Percentiles rank a stretch among this genome's conserved stretches.
phyloP scores from a whole-genome alignment of 2,797 vertebrate species.

The Melopsittacus undulatus region DNA sequence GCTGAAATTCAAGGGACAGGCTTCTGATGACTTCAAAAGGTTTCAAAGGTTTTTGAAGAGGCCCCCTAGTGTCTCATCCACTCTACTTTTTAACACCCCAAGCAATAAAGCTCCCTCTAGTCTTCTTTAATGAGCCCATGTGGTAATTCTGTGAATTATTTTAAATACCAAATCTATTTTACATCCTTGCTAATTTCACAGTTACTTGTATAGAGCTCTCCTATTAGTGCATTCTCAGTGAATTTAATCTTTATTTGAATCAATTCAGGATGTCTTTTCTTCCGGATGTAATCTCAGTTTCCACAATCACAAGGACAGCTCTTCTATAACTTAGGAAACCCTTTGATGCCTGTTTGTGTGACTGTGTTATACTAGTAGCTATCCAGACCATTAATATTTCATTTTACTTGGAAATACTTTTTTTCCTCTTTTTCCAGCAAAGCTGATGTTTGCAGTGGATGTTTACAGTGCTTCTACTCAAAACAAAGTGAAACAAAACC shows the following conservation, averaged over 20 bases:
- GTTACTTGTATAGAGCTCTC: not conserved
- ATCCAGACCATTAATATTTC: constrained; percentile 20
- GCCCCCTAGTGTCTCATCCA: constrained; percentile 28
- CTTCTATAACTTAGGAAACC: not conserved
- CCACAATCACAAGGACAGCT: not conserved
- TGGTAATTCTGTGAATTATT: constrained; percentile 56
- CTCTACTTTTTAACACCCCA: constrained; percentile 33
- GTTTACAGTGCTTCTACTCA: not conserved
- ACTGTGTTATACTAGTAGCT: not conserved
- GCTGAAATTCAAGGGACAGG: constrained; percentile 31
- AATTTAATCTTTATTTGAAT: not conserved
- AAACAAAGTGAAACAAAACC: not conserved
- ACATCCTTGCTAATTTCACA: constrained; percentile 22
- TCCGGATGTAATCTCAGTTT: constrained; percentile 6
- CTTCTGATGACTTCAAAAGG: constrained; percentile 46
- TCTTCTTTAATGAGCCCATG: constrained; percentile 52
- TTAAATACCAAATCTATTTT: constrained; percentile 44
- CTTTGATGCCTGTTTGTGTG: constrained; percentile 18
- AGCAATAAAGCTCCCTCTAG: constrained; percentile 46
- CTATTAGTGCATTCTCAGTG: not conserved
- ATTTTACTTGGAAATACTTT: not conserved
- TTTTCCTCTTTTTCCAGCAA: not conserved
- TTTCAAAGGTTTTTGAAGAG: constrained; percentile 57
- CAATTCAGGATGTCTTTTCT: not conserved
- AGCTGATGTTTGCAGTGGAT: not conserved